Evolutionary conservation across 2,113 vertebrate genomes (phyloP).

Genomic region (Meles meles): DNA sequence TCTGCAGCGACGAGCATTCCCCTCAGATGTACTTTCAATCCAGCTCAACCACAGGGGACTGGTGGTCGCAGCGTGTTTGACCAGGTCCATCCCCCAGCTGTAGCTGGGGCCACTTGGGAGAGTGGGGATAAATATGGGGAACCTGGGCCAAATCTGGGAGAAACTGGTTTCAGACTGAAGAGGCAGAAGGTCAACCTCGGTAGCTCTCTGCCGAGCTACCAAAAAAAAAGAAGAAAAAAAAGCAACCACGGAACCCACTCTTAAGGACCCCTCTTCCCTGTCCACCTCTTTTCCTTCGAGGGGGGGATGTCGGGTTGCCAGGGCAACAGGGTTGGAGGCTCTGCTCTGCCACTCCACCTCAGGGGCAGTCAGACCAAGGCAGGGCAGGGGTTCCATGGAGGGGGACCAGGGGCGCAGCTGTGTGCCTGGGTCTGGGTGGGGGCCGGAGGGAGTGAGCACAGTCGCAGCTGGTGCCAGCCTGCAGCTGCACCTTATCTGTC

Average conservation of each 20-base stretch:
- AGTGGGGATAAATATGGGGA: not conserved
- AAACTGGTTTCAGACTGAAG: not conserved
- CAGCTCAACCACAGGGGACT: not conserved
- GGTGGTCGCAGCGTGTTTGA: not conserved
- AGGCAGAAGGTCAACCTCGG: not conserved
- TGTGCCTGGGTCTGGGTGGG: constrained; percentile 38
- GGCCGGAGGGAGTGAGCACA: constrained; percentile 13
- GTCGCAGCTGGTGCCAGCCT: constrained; percentile 66
- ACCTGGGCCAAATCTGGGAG: not conserved
- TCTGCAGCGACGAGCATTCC: not conserved
- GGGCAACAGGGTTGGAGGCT: constrained; percentile 30
- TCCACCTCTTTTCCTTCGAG: not conserved
- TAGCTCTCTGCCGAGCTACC: not conserved
- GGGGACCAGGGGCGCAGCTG: constrained; percentile 52
- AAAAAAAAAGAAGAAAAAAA: not conserved
- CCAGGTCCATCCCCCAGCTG: not conserved
- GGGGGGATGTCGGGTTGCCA: not conserved
- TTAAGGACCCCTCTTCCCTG: not conserved
- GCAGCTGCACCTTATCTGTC: constrained; percentile 74
- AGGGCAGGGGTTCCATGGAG: constrained; percentile 48
- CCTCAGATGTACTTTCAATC: not conserved
- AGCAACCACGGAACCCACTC: not conserved
- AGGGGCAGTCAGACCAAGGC: constrained; percentile 38
- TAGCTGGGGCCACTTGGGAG: not conserved
- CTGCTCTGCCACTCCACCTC: constrained; percentile 29